Conservation (phyloP, 2,888 invertebrate genomes). For the Metopia argyrocephala region DNA sequence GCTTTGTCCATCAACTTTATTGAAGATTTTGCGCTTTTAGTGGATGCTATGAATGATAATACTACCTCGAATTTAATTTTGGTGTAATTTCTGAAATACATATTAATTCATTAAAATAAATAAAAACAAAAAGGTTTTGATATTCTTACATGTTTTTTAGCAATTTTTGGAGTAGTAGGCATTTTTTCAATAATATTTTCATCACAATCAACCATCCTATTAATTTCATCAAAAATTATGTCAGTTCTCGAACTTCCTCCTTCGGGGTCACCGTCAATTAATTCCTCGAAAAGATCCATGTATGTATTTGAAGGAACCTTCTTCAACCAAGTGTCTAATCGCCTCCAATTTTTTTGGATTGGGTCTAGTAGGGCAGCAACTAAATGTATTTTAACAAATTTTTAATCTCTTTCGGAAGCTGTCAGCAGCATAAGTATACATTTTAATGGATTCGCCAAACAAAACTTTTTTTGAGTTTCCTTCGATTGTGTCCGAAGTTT, state of each 20-base stretch:
- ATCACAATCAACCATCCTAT: neutral
- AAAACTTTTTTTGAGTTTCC: neutral
- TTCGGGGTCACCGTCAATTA: neutral
- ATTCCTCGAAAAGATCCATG: neutral
- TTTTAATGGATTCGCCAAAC: neutral
- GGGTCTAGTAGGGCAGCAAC: conserved; percentile 13
- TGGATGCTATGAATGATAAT: neutral
- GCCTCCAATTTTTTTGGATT: conserved; percentile 13
- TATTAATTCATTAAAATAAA: neutral
- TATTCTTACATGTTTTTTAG: neutral
- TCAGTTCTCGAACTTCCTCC: neutral
- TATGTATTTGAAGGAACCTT: neutral
- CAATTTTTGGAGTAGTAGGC: neutral
- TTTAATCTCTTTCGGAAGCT: neutral
- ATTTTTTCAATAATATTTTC: neutral
- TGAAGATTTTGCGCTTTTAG: neutral
- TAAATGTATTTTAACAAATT: conserved; percentile 15
- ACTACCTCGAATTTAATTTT: neutral
- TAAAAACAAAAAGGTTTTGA: neutral
- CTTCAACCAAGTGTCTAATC: conserved; percentile 5
- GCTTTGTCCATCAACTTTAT: neutral
- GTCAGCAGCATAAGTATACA: neutral
- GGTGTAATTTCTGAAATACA: conserved; percentile 15
- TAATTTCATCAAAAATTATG: neutral
- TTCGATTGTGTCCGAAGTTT: neutral